phyloP scores from a whole-genome alignment of 1,140 invertebrate genomes.

The Microplitis demolitor region DNA sequence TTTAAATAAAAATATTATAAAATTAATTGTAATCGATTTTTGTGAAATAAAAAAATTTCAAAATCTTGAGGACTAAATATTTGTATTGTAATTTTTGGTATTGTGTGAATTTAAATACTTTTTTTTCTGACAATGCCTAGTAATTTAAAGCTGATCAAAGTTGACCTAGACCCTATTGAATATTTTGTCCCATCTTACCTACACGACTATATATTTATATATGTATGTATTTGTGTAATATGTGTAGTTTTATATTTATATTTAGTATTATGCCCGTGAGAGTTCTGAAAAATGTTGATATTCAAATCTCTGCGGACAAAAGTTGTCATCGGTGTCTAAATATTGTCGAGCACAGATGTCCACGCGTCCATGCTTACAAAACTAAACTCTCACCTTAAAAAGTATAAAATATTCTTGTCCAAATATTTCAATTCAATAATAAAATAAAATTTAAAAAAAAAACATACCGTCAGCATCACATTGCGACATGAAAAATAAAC shows the following conservation, averaged over 20 bases:
- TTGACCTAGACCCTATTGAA: neutral
- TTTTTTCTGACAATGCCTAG: neutral
- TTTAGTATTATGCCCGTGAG: conserved; percentile 51
- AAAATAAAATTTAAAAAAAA: neutral
- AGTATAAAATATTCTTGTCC: no score
- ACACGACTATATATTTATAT: neutral
- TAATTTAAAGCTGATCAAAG: neutral
- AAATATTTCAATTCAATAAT: no score
- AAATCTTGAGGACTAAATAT: no score
- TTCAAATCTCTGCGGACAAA: conserved; percentile 58
- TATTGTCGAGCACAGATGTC: conserved; percentile 58
- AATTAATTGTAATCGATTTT: no score
- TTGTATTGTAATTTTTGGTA: no score
- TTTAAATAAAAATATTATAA: no score
- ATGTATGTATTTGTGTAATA: conserved; percentile 12
- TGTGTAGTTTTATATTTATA: conserved; percentile 45
- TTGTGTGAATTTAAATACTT: neutral
- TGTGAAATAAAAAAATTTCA: no score
- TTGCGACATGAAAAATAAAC: no score
- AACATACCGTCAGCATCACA: conserved; percentile 5
- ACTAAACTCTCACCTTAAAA: no score
- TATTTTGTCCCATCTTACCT: neutral
- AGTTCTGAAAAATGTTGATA: conserved; percentile 39
- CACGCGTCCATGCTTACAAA: neutral
- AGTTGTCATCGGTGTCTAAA: conserved; percentile 57